phyloP scores from a whole-genome alignment of 2,888 invertebrate genomes.

The Monoplex corrugatus region DNA sequence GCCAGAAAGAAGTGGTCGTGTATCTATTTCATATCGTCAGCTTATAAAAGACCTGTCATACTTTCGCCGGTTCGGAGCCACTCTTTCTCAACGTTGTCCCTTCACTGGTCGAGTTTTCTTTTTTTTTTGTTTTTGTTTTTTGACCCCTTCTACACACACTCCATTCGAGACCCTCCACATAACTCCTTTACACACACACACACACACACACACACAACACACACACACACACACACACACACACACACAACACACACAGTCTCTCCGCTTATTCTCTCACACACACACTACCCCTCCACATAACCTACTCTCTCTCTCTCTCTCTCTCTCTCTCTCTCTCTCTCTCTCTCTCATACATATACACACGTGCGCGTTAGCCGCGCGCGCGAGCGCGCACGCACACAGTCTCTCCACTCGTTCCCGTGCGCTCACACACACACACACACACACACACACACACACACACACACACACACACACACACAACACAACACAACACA shows the following conservation, averaged over 20 bases:
- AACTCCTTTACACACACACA: conserved; percentile 19
- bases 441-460: conserved; percentile 35
- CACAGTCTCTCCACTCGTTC: not conserved
- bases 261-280: too few species aligned
- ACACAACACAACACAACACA: not conserved
- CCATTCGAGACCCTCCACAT: too few species aligned
- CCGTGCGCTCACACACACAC: conserved; percentile 34
- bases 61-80: too few species aligned
- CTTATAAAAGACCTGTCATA: too few species aligned
- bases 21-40: too few species aligned
- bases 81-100: too few species aligned
- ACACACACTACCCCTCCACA: conserved; percentile 25
- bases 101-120: too few species aligned
- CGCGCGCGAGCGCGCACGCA: not conserved
- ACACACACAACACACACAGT: too few species aligned
- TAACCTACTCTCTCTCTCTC: not conserved
- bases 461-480: conserved; percentile 33
- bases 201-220: not conserved
- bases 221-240: not conserved
- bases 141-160: too few species aligned
- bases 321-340: not conserved
- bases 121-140: too few species aligned
- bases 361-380: not conserved
- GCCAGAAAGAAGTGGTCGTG: too few species aligned
- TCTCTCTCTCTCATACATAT: conserved; percentile 27